Evolutionary conservation across 2,888 invertebrate genomes (phyloP), one percentile per base, ranked within the genome.

Genomic region (Anthophora plumipes): DNA sequence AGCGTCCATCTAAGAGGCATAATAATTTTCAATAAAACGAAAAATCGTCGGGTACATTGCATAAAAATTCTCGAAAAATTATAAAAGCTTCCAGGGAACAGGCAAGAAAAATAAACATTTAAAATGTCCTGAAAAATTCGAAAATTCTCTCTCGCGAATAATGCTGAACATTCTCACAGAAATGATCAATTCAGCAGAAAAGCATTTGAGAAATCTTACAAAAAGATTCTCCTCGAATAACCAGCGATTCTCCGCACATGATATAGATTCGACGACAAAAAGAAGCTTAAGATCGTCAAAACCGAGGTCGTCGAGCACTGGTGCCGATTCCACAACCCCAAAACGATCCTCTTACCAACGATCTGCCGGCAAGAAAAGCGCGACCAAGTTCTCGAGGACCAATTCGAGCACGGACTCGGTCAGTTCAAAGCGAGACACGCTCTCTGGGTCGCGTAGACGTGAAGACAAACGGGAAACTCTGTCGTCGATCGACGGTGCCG

Each of bases 401-500:
- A 57, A 54, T 0, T 72, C 79, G 17, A 73, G 75, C 64, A 71
- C 77, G 0, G 75, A 61, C n/a, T 69, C 78, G 20, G 37, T 66
- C 14, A 71, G 54, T 31, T 68, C 57, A 37, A 79, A 69, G 52
- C 74, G 69, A 1, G 73, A 83, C 55, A 60, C 64, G 6, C 9
- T 52, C 1, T 66, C 48, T 6, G 11, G 48, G 17, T 70, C 52
- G 46, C 67, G 41, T 7, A 70, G 60, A 41, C 68, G 52, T 17
- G 31, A 59, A 20, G 52, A 57, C 39, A 60, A 41, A 14, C 55
- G 22, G 12, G 66, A 72, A 20, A 43, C 59, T 3, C 43, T 75
- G 31, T 81, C 77, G 60, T 86, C 84, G 60, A 60, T 61, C 46
- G 83, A 88, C 52, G 77, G 55, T 8, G 80, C 64, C 7, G 82